Evolutionary conservation across 2,888 invertebrate species (phyloP).

Genomic region (Octonoba sinensis): DNA sequence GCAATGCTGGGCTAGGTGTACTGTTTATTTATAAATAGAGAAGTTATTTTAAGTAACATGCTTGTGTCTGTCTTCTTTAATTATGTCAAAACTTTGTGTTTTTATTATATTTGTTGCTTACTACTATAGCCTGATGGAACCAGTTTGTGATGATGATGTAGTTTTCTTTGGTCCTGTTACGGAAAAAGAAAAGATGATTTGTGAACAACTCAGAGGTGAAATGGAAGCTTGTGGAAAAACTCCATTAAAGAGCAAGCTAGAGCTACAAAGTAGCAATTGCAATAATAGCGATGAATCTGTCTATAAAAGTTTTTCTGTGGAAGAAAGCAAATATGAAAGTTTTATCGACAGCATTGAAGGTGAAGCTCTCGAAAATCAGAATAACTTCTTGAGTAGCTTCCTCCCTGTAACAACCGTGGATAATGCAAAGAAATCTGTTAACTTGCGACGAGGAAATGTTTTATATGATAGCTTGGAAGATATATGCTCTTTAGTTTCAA

Average conservation of each 20-base stretch:
- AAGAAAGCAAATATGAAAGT: conserved; percentile 53
- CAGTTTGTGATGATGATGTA: conserved; percentile 21
- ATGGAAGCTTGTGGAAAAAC: background rate
- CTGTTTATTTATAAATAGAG: too few relatives aligned
- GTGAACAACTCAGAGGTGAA: conserved; percentile 16
- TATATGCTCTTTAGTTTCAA: conserved; percentile 50
- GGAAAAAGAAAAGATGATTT: conserved; percentile 22
- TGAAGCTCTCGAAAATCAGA: conserved; percentile 11
- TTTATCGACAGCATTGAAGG: conserved; percentile 52
- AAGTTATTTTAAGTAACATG: too few relatives aligned
- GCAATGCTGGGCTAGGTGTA: too few relatives aligned
- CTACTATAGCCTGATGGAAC: conserved; percentile 19
- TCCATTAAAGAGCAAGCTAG: background rate
- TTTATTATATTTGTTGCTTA: background rate
- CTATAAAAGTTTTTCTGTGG: conserved; percentile 45
- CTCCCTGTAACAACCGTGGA: too few relatives aligned
- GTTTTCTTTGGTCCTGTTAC: conserved; percentile 35
- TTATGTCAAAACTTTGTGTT: too few relatives aligned
- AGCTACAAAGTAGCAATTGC: conserved; percentile 4
- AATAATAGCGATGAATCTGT: conserved; percentile 14
- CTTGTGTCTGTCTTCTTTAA: too few relatives aligned
- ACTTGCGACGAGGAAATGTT: background rate
- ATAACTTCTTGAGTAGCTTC: conserved; percentile 6
- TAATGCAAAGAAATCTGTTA: background rate
- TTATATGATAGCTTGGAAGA: conserved; percentile 55